Evolutionary conservation across 2,797 vertebrate species (phyloP).

Genomic region (Takifugu rubripes): DNA sequence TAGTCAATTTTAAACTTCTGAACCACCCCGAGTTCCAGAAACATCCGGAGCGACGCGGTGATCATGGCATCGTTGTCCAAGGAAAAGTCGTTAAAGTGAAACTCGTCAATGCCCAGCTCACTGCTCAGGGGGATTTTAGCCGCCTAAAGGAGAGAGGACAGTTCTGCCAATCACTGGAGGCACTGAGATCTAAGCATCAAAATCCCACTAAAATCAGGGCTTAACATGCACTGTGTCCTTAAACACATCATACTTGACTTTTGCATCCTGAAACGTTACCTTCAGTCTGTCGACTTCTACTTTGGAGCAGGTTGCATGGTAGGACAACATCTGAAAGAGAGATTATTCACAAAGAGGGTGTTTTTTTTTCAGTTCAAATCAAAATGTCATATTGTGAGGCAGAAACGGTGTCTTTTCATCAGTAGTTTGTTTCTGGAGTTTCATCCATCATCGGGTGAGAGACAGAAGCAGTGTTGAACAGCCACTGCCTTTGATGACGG

Average conservation of each 20-base stretch:
- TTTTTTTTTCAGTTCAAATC: neutral
- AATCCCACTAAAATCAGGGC: neutral
- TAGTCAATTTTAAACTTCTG: constrained; percentile 84
- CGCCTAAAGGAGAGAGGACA: constrained; percentile 65
- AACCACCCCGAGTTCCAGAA: constrained; percentile 77
- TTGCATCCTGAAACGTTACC: constrained; percentile 52
- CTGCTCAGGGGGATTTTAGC: constrained; percentile 79
- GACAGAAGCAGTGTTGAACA: constrained; percentile 15
- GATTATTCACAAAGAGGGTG: neutral
- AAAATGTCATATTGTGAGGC: constrained; percentile 1
- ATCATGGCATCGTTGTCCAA: constrained; percentile 83
- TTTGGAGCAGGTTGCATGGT: constrained; percentile 82
- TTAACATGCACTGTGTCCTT: neutral
- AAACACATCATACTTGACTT: neutral
- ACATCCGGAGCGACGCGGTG: constrained; percentile 80
- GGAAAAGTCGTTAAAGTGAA: constrained; percentile 82
- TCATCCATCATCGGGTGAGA: constrained; percentile 14
- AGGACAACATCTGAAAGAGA: constrained; percentile 77
- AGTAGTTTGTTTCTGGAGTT: constrained; percentile 18
- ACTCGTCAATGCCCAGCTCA: constrained; percentile 79
- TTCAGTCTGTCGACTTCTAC: constrained; percentile 81
- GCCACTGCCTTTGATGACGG: constrained; percentile 38
- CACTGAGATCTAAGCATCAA: neutral
- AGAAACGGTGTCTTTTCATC: neutral
- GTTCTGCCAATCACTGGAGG: constrained; percentile 36